Evolutionary conservation across 2,113 vertebrate genomes (phyloP).

Genomic region (Jacana jacana): DNA sequence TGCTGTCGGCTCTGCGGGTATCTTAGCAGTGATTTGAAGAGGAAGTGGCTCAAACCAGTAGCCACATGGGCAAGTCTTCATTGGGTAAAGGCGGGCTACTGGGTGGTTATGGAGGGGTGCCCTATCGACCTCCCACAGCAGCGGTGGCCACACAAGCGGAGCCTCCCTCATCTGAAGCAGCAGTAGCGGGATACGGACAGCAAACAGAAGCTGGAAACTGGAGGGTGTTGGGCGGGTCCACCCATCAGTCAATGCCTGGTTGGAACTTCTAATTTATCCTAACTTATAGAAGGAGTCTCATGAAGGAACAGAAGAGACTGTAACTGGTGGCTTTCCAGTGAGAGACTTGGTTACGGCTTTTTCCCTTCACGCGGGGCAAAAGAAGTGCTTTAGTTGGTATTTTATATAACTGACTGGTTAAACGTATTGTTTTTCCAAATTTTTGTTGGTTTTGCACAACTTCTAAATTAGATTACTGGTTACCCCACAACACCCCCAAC

Average conservation of each 20-base stretch:
- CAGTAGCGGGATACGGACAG: slow-evolving; percentile 4
- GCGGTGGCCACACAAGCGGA: neutral
- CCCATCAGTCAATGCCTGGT: slow-evolving; percentile 56
- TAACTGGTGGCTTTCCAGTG: slow-evolving; percentile 37
- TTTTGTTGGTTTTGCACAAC: slow-evolving; percentile 80
- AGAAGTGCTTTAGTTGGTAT: slow-evolving; percentile 55
- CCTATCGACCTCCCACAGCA: neutral
- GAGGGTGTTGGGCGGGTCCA: slow-evolving; percentile 48
- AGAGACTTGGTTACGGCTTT: slow-evolving; percentile 34
- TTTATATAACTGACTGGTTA: slow-evolving; percentile 68
- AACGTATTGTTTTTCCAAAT: slow-evolving; percentile 73
- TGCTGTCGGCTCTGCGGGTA: slow-evolving; percentile 11
- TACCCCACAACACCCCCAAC: slow-evolving; percentile 55
- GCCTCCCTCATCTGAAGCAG: neutral
- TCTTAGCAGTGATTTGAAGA: slow-evolving; percentile 11
- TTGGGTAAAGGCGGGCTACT: neutral
- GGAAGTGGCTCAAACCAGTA: neutral
- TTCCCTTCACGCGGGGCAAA: slow-evolving; percentile 32
- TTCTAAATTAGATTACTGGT: slow-evolving; percentile 72
- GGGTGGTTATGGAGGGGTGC: neutral
- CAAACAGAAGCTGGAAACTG: slow-evolving; percentile 33
- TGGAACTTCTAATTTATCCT: slow-evolving; percentile 77
- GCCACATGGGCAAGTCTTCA: neutral
- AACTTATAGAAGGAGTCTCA: slow-evolving; percentile 77
- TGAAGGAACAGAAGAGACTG: slow-evolving; percentile 76